phyloP scores from a whole-genome alignment of 2,888 invertebrate genomes.

The Tetanocera ferruginea region DNA sequence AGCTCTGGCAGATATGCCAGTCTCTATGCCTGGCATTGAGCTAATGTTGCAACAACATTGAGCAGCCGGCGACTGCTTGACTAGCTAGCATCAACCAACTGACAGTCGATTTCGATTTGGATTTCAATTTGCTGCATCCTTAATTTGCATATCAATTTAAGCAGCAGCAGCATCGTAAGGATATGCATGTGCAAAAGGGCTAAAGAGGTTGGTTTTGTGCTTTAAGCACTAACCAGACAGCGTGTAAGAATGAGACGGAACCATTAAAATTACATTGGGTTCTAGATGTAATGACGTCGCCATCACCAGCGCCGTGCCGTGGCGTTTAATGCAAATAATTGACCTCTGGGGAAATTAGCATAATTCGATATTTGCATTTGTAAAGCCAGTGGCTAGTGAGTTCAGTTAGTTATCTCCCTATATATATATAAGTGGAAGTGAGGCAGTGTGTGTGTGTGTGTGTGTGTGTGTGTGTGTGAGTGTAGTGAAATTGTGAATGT shows the following conservation, averaged over 20 bases:
- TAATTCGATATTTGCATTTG: conserved; percentile 37
- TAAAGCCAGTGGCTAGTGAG: not conserved
- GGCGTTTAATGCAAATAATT: conserved; percentile 39
- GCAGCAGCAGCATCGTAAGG: not conserved
- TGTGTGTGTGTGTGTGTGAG: not conserved
- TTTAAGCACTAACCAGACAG: not conserved
- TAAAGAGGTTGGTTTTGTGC: not conserved
- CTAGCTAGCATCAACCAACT: not conserved
- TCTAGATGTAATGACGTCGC: not conserved
- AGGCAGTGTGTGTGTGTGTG: not conserved
- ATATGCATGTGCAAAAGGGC: not conserved
- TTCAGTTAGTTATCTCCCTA: not conserved
- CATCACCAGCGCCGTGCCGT: conserved; percentile 16
- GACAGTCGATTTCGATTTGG: conserved; percentile 23
- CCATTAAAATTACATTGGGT: not conserved
- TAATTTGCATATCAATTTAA: conserved; percentile 37
- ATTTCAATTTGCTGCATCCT: conserved; percentile 38
- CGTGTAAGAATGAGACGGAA: not conserved
- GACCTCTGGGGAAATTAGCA: conserved; percentile 37
- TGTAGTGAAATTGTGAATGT: not conserved
- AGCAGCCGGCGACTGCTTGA: not conserved
- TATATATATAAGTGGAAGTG: not conserved
- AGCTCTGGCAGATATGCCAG: not conserved
- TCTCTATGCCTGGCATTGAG: conserved; percentile 1
- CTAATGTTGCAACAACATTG: not conserved